Percentiles rank a stretch among this genome's conserved stretches.
Evolutionary conservation across 2,797 vertebrate species (phyloP).

Genomic region (Hylomyscus alleni): DNA sequence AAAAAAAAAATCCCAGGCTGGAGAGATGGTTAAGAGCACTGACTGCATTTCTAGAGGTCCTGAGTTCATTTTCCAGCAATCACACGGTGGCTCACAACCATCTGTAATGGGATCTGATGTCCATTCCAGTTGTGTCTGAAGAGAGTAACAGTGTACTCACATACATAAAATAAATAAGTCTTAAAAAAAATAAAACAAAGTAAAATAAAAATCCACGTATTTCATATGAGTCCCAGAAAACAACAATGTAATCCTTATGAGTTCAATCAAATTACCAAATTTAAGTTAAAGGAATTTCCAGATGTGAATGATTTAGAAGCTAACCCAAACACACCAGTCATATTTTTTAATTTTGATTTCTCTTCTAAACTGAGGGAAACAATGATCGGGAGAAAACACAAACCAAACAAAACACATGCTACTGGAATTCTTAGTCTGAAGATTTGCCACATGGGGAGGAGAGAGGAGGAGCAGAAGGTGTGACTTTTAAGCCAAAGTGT

Average conservation of each 20-base stretch:
- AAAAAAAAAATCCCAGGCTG: too few relatives aligned
- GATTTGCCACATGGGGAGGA: neutral
- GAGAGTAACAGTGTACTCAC: too few relatives aligned
- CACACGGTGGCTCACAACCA: too few relatives aligned
- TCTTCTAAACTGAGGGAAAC: neutral
- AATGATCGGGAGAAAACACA: too few relatives aligned
- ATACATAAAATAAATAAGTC: too few relatives aligned
- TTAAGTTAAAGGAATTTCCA: neutral
- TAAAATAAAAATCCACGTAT: too few relatives aligned
- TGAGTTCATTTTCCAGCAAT: too few relatives aligned
- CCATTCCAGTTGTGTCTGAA: too few relatives aligned
- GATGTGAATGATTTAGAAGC: neutral
- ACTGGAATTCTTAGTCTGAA: neutral
- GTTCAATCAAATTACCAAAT: neutral
- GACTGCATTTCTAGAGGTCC: too few relatives aligned
- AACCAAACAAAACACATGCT: neutral
- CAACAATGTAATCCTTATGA: neutral
- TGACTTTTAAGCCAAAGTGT: neutral
- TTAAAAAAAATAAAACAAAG: too few relatives aligned
- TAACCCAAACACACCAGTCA: neutral
- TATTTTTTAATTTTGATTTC: neutral
- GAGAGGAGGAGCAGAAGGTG: accelerated
- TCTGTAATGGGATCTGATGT: too few relatives aligned
- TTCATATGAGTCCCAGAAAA: neutral
- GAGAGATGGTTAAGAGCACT: too few relatives aligned